A percentile compares a stretch with the other conserved stretches of the same genome.
Evolutionary conservation across 1,140 invertebrate genomes (phyloP).

Genomic region (Ericerus pela): DNA sequence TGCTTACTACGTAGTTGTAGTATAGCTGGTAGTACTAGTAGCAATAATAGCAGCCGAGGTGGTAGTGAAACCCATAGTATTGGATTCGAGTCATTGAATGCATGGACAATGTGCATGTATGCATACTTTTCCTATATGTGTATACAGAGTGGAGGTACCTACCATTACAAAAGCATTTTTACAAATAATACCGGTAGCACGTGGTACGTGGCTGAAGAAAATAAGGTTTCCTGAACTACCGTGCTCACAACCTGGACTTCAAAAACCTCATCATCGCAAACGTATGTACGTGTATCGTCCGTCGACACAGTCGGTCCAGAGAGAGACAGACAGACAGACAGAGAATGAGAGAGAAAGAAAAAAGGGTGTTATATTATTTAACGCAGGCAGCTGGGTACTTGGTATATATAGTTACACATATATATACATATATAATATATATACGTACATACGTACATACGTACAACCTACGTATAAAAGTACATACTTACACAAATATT

Average conservation of each 20-base stretch:
- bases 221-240: neutral
- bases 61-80: neutral
- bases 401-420: neutral
- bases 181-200: neutral
- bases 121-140: neutral
- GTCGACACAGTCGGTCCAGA: too few relatives aligned
- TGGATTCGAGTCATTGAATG: slow-evolving; percentile 1
- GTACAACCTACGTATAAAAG: too few relatives aligned
- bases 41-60: neutral
- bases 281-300: too few relatives aligned
- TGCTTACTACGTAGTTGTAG: too few relatives aligned
- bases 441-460: too few relatives aligned
- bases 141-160: too few relatives aligned
- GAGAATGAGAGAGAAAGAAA: neutral
- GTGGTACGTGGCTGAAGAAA: slow-evolving; percentile 1
- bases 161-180: neutral
- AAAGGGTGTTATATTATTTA: neutral
- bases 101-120: neutral
- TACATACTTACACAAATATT: slow-evolving; percentile 2
- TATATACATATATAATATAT: too few relatives aligned
- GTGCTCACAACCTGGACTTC: too few relatives aligned
- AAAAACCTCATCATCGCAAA: too few relatives aligned
- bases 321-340: too few relatives aligned
- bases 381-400: neutral
- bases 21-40: too few relatives aligned